These are phyloP conservation scores for Platycheirus albimanus DNA, from an alignment of 2,888 invertebrate species.

Conservation along the genomic window DNA sequence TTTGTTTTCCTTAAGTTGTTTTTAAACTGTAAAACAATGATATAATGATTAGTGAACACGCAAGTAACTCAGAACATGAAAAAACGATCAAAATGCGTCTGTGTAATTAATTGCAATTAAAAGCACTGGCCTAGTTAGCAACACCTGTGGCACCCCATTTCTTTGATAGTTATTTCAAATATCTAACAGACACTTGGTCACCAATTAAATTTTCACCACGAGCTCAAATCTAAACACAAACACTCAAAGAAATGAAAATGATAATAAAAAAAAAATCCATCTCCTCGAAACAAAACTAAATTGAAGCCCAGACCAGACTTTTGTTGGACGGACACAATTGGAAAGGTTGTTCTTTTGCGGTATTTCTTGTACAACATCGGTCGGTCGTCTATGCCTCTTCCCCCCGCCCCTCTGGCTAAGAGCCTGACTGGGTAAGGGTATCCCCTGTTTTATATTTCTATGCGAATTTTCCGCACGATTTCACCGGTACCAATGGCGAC, in stretches of 20 bases:
- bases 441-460: conserved; percentile 43
- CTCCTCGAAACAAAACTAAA: conserved; percentile 9
- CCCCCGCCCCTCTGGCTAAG: not conserved
- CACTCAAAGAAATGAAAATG: not conserved
- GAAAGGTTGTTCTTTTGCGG: conserved; percentile 63
- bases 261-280: too few relatives aligned
- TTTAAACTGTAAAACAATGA: conserved; percentile 47
- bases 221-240: not conserved
- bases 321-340: conserved; percentile 54
- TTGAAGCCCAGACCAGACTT: conserved; percentile 35
- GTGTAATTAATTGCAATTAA: conserved; percentile 35
- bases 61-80: conserved; percentile 16
- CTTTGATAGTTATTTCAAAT: conserved; percentile 13
- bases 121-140: conserved; percentile 54
- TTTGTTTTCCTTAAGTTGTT: conserved; percentile 21
- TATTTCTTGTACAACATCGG: conserved; percentile 59
- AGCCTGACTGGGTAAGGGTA: conserved; percentile 21
- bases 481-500: conserved; percentile 72
- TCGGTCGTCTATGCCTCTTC: conserved; percentile 5
- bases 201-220: conserved; percentile 47
- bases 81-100: conserved; percentile 64
- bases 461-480: conserved; percentile 72
- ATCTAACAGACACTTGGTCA: conserved; percentile 48
- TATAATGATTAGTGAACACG: conserved; percentile 50
- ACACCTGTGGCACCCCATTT: conserved; percentile 62